Conservation (phyloP, 2,797 vertebrate species). For the Notolabrus celidotus region DNA sequence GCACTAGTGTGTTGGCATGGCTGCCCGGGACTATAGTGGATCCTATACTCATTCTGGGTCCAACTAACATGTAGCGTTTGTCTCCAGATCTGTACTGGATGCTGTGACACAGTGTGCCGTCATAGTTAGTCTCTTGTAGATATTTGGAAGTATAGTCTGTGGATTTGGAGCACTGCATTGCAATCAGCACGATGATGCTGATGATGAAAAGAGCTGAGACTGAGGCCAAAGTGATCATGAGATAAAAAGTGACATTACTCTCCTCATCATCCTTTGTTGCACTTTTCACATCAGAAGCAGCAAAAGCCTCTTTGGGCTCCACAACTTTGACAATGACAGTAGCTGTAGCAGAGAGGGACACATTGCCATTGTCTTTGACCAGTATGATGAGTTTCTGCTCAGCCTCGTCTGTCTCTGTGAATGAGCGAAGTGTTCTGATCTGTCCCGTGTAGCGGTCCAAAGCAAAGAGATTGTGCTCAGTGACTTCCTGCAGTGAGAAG, state of each 20-base stretch:
- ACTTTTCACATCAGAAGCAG: conserved; percentile 8
- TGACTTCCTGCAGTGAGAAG: conserved; percentile 46
- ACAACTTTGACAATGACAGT: conserved; percentile 55
- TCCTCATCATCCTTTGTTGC: neutral
- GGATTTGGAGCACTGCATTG: conserved; percentile 66
- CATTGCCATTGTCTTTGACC: conserved; percentile 64
- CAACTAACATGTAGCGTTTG: conserved; percentile 27
- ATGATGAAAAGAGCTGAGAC: conserved; percentile 63
- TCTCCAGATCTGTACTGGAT: conserved; percentile 46
- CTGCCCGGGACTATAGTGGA: conserved; percentile 35
- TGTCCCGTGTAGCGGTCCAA: conserved; percentile 63
- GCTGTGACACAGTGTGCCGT: conserved; percentile 65
- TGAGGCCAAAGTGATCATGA: conserved; percentile 59
- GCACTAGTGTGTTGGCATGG: conserved; percentile 8
- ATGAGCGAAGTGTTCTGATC: conserved; percentile 48
- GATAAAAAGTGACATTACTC: conserved; percentile 28
- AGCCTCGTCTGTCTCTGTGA: conserved; percentile 49
- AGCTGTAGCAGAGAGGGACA: conserved; percentile 38
- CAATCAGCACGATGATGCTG: conserved; percentile 59
- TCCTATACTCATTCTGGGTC: conserved; percentile 25
- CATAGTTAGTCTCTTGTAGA: conserved; percentile 49
- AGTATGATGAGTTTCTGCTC: conserved; percentile 57
- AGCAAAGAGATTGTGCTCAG: conserved; percentile 55
- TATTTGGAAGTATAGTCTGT: conserved; percentile 54
- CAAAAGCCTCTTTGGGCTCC: conserved; percentile 12